Evolutionary conservation across 2,888 invertebrate genomes (phyloP).

Genomic region (Agrotis exclamationis): DNA sequence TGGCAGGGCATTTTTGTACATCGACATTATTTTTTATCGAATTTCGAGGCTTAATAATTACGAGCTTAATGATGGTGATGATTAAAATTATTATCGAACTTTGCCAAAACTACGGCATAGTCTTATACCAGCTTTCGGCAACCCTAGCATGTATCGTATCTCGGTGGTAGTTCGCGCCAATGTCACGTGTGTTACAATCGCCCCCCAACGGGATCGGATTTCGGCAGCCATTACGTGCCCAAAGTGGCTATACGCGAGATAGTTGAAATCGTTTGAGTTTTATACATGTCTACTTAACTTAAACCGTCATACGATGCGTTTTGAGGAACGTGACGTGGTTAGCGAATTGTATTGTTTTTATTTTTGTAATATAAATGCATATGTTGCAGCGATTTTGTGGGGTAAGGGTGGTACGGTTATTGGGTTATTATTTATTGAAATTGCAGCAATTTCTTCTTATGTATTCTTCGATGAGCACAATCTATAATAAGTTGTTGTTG

Average conservation of each 20-base stretch:
- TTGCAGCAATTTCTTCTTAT: neutral
- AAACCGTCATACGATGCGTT: conserved; percentile 60
- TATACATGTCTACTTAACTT: conserved; percentile 60
- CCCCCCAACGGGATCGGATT: conserved; percentile 69
- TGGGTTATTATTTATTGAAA: conserved; percentile 18
- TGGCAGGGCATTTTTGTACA: no score
- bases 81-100: neutral
- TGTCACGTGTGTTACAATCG: conserved; percentile 69
- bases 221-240: conserved; percentile 68
- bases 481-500: no score
- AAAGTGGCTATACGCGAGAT: conserved; percentile 67
- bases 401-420: neutral
- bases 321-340: conserved; percentile 58
- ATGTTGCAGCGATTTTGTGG: conserved; percentile 23
- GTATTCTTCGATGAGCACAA: neutral
- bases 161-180: conserved; percentile 62
- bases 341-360: conserved; percentile 26
- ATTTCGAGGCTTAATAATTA: no score
- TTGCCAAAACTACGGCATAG: no score
- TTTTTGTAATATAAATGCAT: conserved; percentile 50
- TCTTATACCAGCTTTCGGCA: conserved; percentile 8
- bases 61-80: no score
- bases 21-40: no score
- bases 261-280: conserved; percentile 67
- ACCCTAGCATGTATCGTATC: conserved; percentile 63